phyloP scores from a whole-genome alignment of 2,113 vertebrate species.

The Stegostoma tigrinum region DNA sequence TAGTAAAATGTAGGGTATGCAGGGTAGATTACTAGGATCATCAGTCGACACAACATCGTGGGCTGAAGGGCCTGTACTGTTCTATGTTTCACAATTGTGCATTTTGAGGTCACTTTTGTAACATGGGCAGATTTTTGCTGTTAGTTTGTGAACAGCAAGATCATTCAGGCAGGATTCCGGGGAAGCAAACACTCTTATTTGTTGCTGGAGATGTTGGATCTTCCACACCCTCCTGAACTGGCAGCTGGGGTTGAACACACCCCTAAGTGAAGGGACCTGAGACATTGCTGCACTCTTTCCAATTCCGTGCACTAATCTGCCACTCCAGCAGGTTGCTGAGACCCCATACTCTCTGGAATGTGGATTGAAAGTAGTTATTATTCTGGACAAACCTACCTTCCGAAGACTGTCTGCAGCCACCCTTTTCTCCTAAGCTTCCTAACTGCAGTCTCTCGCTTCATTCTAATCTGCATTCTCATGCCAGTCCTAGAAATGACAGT shows the following conservation, averaged over 20 bases:
- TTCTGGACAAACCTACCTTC: neutral
- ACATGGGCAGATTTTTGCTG: neutral
- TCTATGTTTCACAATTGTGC: neutral
- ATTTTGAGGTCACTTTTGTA: neutral
- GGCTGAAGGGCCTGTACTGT: no score
- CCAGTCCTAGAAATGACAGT: neutral
- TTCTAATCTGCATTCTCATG: neutral
- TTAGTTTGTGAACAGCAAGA: neutral
- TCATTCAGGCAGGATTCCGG: neutral
- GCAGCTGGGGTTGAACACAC: neutral
- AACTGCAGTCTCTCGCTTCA: neutral
- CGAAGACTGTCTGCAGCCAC: neutral
- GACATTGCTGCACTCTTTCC: neutral
- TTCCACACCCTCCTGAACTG: neutral
- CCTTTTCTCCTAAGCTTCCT: neutral
- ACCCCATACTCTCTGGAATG: neutral
- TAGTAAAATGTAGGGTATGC: no score
- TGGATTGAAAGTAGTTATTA: no score
- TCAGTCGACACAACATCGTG: no score
- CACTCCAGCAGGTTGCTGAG: neutral
- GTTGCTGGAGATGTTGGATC: neutral
- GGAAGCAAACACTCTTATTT: no score
- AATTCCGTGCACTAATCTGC: neutral
- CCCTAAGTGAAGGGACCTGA: neutral
- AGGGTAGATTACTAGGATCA: no score